phyloP scores from a whole-genome alignment of 23 tunicate genomes.

The Pegea sp. region DNA sequence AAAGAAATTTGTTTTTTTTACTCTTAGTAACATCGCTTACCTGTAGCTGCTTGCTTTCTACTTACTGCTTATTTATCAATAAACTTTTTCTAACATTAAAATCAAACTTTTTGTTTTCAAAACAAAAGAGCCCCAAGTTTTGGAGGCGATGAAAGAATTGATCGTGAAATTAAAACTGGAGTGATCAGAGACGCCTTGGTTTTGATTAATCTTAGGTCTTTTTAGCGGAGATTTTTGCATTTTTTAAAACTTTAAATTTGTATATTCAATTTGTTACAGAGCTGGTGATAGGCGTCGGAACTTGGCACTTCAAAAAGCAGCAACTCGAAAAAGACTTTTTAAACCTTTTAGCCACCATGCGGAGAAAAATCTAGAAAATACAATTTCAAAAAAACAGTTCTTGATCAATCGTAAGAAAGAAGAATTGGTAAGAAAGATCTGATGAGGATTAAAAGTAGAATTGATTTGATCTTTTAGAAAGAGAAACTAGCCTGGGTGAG shows the following conservation, averaged over 20 bases:
- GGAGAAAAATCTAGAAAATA: slow-evolving; percentile 1
- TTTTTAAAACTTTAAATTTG: slow-evolving; percentile 1
- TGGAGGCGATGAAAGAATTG: slow-evolving; percentile 72
- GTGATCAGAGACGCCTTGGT: slow-evolving; percentile 33
- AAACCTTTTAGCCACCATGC: slow-evolving; percentile 15
- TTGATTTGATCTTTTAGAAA: slow-evolving; percentile 14
- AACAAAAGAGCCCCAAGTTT: slow-evolving; percentile 95
- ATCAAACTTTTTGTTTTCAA: too few species aligned
- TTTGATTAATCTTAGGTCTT: slow-evolving; percentile 26
- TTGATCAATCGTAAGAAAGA: slow-evolving; percentile 28
- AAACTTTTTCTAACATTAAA: too few species aligned
- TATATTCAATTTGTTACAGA: slow-evolving; percentile 3
- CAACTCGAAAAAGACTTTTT: slow-evolving; percentile 39
- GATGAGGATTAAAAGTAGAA: neutral
- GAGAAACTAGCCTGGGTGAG: slow-evolving; percentile 36
- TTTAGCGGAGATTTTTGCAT: too few species aligned
- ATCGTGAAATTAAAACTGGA: slow-evolving; percentile 46
- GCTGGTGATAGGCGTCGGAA: slow-evolving; percentile 45
- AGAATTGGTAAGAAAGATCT: slow-evolving; percentile 18
- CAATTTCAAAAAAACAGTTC: slow-evolving; percentile 16
- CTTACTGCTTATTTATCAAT: too few species aligned
- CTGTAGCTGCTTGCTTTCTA: too few species aligned
- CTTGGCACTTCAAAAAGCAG: slow-evolving; percentile 50
- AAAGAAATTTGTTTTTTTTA: too few species aligned
- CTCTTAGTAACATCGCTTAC: too few species aligned